These are phyloP conservation scores for Mesorhabditis sp. DNA, from an alignment of 2,888 invertebrate genomes.

Conservation along the genomic window DNA sequence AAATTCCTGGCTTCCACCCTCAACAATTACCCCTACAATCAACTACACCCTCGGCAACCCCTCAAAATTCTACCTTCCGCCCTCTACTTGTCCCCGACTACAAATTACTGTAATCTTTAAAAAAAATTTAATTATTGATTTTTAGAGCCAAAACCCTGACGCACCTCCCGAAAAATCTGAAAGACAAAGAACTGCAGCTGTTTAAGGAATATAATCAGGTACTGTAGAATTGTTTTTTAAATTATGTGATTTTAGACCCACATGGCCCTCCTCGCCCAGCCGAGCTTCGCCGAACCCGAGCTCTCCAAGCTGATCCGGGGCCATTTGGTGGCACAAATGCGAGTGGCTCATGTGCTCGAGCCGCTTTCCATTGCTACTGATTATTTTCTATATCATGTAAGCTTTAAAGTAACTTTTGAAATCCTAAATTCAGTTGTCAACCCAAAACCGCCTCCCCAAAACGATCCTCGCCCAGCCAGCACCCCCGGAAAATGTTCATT, in stretches of 20 bases:
- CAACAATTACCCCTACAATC: no score
- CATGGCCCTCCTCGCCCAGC: neutral
- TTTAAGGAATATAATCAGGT: slow-evolving; percentile 1
- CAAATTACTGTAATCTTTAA: neutral
- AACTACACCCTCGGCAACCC: neutral
- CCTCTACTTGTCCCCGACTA: neutral
- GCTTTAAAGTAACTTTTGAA: neutral
- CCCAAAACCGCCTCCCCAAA: neutral
- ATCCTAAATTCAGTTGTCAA: neutral
- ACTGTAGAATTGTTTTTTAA: neutral
- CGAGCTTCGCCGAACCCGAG: neutral
- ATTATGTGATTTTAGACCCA: neutral
- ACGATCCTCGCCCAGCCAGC: slow-evolving; percentile 1
- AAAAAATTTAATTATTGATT: neutral
- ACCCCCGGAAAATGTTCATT: neutral
- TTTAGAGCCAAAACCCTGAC: neutral
- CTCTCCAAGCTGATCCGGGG: neutral
- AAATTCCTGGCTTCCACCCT: no score
- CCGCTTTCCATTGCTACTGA: neutral
- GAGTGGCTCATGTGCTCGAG: neutral
- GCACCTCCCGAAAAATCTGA: neutral
- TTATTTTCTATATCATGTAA: neutral
- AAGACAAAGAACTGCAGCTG: neutral
- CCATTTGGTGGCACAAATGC: neutral
- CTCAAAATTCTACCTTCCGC: neutral